phyloP scores from a whole-genome alignment of 2,113 vertebrate genomes.

The Cyanistes caeruleus region DNA sequence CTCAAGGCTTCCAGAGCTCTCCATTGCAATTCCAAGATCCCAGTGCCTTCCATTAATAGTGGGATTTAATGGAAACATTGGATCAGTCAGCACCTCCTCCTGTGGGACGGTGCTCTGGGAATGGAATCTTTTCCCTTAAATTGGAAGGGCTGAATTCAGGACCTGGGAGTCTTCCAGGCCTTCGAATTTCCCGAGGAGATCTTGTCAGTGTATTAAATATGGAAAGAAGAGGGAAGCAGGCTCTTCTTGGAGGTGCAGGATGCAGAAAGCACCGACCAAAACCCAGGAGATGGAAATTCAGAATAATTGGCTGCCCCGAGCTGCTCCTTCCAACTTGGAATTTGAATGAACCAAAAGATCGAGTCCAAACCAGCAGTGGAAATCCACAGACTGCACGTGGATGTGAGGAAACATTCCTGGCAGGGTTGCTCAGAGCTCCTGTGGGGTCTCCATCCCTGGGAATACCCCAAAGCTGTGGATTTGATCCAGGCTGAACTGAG shows the following conservation, averaged over 20 bases:
- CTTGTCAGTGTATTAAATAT: not conserved
- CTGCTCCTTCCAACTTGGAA: not conserved
- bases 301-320: not conserved
- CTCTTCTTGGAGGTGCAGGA: not conserved
- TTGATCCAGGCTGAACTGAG: not conserved
- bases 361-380: not conserved
- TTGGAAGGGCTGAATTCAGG: not conserved
- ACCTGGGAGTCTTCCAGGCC: not conserved
- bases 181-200: not conserved
- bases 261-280: not conserved
- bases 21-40: not conserved
- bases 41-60: not conserved
- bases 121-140: not conserved
- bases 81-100: not conserved
- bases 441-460: not conserved
- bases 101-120: not conserved
- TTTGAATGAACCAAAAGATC: not conserved
- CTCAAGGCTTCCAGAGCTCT: conserved; percentile 2
- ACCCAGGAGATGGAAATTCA: not conserved
- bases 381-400: not conserved
- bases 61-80: not conserved
- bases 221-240: not conserved
- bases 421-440: not conserved
- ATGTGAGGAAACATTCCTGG: not conserved
- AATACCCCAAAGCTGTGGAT: not conserved